Evolutionary conservation across 2,113 vertebrate species (phyloP), one percentile per base, ranked within the genome.

Genomic region (Perccottus glenii): DNA sequence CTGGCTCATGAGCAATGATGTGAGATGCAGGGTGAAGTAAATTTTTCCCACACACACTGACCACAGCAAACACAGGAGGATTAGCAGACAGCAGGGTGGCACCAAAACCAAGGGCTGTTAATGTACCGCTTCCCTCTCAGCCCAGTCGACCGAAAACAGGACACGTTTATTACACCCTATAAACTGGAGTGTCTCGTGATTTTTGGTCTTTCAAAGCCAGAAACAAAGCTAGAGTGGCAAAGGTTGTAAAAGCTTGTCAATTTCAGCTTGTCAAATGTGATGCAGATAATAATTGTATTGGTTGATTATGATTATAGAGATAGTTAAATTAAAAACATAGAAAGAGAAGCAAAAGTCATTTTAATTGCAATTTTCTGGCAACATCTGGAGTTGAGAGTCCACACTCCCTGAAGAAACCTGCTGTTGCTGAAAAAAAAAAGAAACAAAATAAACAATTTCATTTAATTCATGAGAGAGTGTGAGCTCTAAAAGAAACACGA

Each of bases 1-100:
- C 57, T 70, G 67, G 75, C 60, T 79, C 58, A 38, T 66, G 75
- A 72, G 52, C 74, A 75, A 79, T 74, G 71, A 87, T 61, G 75
- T 68, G 71, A 75, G 59, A 76, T 16, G 43, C 55, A 63, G 68
- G 48, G 70, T 60, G 53, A 70, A 70, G 55, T 60, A 47, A 44
- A 27, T 56, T 46, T 67, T 45, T 53, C 48, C 46, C 52, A 73
- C 43, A 60, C 50, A 66, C 51, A 35, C n/a, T n/a, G 9, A 62
- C 73, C 58, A 36, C 76, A 77, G 70, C 51, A 77, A 59, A 57
- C 73, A 52, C 5, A 11, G 14, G 5, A 12, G 44, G 33, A 68
- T 59, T 33, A 64, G 33, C 59, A 64, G 62, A 61, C 46, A 63
- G 46, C 64, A 55, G 67, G 66, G 60, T 59, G 75, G 83, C 72